These are phyloP conservation scores for Stenoptilia bipunctidactyla DNA, from an alignment of 2,888 invertebrate species.

Conservation along the genomic window DNA sequence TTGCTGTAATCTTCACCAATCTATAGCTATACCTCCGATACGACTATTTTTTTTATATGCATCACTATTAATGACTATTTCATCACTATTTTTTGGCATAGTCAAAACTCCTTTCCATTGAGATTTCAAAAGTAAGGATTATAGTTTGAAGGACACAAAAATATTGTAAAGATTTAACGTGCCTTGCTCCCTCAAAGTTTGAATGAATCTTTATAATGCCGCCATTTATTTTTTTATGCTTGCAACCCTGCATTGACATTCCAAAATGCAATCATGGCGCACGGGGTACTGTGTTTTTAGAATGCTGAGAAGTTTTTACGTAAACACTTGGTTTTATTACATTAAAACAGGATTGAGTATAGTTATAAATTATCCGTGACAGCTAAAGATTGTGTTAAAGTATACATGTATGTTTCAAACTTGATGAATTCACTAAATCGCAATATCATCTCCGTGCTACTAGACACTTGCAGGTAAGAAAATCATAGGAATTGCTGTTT, in stretches of 20 bases:
- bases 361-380: constrained; percentile 56
- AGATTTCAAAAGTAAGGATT: too few species aligned
- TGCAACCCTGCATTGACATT: constrained; percentile 67
- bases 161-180: too few species aligned
- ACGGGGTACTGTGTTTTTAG: constrained; percentile 71
- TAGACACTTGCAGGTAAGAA: constrained; percentile 70
- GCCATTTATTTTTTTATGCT: constrained; percentile 51
- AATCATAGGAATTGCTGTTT: constrained; percentile 64
- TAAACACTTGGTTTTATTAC: constrained; percentile 67
- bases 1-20: too few species aligned
- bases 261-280: constrained; percentile 74
- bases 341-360: constrained; percentile 53
- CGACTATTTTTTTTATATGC: too few species aligned
- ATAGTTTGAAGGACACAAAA: too few species aligned
- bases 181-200: too few species aligned
- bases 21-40: too few species aligned
- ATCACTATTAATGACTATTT: too few species aligned
- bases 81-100: too few species aligned
- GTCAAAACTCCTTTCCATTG: too few species aligned
- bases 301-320: constrained; percentile 72
- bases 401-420: constrained; percentile 64
- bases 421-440: constrained; percentile 54
- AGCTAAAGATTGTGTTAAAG: constrained; percentile 46
- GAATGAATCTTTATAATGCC: too few species aligned
- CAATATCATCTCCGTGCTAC: constrained; percentile 64